Evolutionary conservation across 2,888 invertebrate genomes (phyloP).

Genomic region (Himalopsyche tibetana): DNA sequence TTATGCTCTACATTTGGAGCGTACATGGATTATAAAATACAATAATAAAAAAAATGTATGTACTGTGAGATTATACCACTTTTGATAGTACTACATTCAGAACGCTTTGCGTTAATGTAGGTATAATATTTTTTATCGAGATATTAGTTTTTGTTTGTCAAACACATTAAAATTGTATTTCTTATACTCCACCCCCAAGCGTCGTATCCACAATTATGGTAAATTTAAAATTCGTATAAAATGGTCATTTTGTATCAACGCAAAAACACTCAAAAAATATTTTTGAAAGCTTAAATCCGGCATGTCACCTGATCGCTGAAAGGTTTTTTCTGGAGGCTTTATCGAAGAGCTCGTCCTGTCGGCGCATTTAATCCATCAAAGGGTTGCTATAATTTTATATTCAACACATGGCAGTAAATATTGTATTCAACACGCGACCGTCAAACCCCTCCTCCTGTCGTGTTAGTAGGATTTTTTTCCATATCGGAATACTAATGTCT

Average conservation of each 20-base stretch:
- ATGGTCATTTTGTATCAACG: background rate
- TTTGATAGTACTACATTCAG: no score
- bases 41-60: no score
- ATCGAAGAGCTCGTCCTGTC: slow-evolving; percentile 36
- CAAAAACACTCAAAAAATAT: background rate
- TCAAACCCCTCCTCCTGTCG: slow-evolving; percentile 19
- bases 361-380: slow-evolving; percentile 41
- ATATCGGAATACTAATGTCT: slow-evolving; percentile 46
- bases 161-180: no score
- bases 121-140: no score
- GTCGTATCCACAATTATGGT: no score
- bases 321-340: slow-evolving; percentile 38
- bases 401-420: slow-evolving; percentile 60
- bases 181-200: no score
- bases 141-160: no score
- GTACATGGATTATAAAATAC: no score
- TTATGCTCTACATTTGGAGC: no score
- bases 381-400: slow-evolving; percentile 56
- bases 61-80: no score
- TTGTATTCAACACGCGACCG: slow-evolving; percentile 58
- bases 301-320: slow-evolving; percentile 20
- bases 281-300: slow-evolving; percentile 27
- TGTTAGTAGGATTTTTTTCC: slow-evolving; percentile 20
- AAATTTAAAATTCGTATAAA: no score
- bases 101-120: no score